Percentiles rank a stretch among this genome's conserved stretches.
phyloP scores from a whole-genome alignment of 2,113 vertebrate species.

The Myiagra hebetior region DNA sequence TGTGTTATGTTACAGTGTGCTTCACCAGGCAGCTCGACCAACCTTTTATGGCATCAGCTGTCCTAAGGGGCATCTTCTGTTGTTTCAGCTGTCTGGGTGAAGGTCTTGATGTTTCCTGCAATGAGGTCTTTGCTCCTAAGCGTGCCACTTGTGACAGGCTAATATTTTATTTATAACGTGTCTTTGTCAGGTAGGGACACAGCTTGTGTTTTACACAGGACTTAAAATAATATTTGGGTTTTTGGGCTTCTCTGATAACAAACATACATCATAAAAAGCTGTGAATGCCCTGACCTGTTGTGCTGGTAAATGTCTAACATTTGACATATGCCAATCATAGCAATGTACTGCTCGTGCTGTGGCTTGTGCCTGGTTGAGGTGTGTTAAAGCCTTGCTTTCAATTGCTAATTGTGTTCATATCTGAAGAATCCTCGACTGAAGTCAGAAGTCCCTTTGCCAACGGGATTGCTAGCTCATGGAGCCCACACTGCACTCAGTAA shows the following conservation, averaged over 20 bases:
- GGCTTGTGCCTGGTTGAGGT: not conserved
- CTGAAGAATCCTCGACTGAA: not conserved
- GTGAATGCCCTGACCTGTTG: not conserved
- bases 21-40: not conserved
- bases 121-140: not conserved
- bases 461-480: not conserved
- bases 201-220: not conserved
- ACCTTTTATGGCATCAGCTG: not conserved
- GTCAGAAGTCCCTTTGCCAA: not conserved
- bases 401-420: not conserved
- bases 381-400: not conserved
- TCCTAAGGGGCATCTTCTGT: not conserved
- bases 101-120: not conserved
- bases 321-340: not conserved
- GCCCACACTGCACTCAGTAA: not conserved
- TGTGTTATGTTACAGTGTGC: not conserved
- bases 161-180: not conserved
- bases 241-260: not conserved
- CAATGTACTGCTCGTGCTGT: not conserved
- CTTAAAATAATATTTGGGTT: not conserved
- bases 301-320: not conserved
- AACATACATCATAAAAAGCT: not conserved
- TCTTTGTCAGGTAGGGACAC: not conserved
- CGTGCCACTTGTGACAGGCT: not conserved
- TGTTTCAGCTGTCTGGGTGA: not conserved